Evolutionary conservation across 35 echinoderm and acorn worm species (phyloP).

Genomic region (Acanthaster planci): DNA sequence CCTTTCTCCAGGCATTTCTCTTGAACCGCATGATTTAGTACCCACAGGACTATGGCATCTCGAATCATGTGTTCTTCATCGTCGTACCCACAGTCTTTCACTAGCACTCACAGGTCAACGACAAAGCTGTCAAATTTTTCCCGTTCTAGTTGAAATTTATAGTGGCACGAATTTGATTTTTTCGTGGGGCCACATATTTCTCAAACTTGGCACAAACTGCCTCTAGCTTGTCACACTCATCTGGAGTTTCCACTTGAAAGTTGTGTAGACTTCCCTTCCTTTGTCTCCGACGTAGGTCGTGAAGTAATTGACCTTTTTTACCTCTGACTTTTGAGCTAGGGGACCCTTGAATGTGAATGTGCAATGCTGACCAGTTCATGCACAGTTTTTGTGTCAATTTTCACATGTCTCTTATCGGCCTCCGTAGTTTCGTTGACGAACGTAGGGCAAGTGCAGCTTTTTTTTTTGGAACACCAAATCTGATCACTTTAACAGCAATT

Average conservation of each 20-base stretch:
- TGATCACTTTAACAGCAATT: no score
- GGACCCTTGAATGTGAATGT: constrained; percentile 58
- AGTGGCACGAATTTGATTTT: constrained; percentile 69
- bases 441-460: no score
- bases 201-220: constrained; percentile 61
- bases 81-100: constrained; percentile 68
- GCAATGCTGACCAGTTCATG: constrained; percentile 43
- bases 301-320: constrained; percentile 54
- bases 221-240: background rate
- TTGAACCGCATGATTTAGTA: constrained; percentile 8
- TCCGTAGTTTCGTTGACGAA: no score
- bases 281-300: constrained; percentile 68
- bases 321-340: constrained; percentile 54
- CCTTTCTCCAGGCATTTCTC: constrained; percentile 81
- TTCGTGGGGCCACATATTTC: constrained; percentile 46
- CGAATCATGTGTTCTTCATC: constrained; percentile 74
- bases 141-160: constrained; percentile 57
- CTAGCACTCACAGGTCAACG: constrained; percentile 55
- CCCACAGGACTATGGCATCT: constrained; percentile 50
- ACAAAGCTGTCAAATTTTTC: constrained; percentile 88
- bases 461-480: no score
- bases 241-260: constrained; percentile 28
- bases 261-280: constrained; percentile 31
- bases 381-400: no score
- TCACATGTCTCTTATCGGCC: no score